phyloP scores from a whole-genome alignment of 1,140 invertebrate species.

The Venustaconcha ellipsiformis region DNA sequence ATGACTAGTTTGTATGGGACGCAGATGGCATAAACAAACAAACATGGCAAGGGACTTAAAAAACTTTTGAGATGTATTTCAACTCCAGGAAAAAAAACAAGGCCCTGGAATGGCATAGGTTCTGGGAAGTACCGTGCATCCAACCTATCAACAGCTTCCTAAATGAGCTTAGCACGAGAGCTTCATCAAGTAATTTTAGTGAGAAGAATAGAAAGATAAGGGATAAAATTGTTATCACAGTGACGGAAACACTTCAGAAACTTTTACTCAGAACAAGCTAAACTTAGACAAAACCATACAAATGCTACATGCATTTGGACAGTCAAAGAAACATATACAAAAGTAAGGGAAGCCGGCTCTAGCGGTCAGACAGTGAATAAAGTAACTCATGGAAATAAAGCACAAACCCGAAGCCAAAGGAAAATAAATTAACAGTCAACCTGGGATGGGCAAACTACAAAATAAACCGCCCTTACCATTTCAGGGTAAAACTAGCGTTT shows the following conservation, averaged over 20 bases:
- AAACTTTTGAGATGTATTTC: constrained; percentile 17
- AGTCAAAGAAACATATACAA: constrained; percentile 11
- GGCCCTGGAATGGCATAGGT: constrained; percentile 21
- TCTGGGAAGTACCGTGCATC: constrained; percentile 17
- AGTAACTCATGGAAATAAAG: no score
- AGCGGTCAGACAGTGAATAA: no score
- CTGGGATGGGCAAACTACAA: no score
- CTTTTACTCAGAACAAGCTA: constrained; percentile 6
- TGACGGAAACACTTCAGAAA: constrained; percentile 12
- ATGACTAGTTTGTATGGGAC: constrained; percentile 13
- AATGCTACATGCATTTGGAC: constrained; percentile 10
- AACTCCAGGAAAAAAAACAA: constrained; percentile 21
- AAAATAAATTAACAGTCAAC: no score
- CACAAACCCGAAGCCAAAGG: no score
- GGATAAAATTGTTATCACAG: constrained; percentile 16
- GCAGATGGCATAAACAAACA: constrained; percentile 6
- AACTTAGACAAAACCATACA: constrained; percentile 3
- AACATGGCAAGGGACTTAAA: constrained; percentile 6
- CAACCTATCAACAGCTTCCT: constrained; percentile 14
- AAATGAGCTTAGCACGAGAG: constrained; percentile 17
- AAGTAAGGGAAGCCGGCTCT: neutral
- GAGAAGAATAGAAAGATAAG: constrained; percentile 17
- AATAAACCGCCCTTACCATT: no score
- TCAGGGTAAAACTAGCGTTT: no score
- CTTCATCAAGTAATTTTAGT: constrained; percentile 15